Conservation (phyloP, 2,888 invertebrate genomes). For the Rotaria sp. region DNA sequence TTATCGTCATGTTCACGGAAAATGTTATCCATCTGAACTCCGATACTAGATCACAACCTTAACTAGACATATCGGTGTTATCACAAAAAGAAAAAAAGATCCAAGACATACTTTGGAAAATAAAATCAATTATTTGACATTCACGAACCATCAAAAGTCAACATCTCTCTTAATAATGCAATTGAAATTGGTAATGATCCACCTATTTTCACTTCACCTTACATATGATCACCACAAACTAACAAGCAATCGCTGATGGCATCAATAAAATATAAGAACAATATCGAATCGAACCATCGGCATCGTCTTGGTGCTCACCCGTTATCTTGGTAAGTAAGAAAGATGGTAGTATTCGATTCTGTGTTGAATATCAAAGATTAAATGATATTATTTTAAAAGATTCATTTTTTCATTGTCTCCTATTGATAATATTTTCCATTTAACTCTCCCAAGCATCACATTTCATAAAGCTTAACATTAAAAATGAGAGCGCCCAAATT, state of each 20-base stretch:
- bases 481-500: too few relatives aligned
- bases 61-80: background rate
- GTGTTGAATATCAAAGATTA: too few relatives aligned
- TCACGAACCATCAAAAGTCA: background rate
- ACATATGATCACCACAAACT: background rate
- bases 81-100: background rate
- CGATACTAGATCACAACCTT: too few relatives aligned
- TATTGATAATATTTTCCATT: too few relatives aligned
- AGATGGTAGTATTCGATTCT: too few relatives aligned
- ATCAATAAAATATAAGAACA: conserved; percentile 35
- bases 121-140: background rate
- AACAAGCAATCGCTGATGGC: conserved; percentile 30
- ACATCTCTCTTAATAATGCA: background rate
- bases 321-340: too few relatives aligned
- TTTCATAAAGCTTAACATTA: too few relatives aligned
- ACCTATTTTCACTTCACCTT: background rate
- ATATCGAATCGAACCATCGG: conserved; percentile 34
- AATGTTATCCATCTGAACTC: too few relatives aligned
- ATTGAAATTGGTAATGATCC: background rate
- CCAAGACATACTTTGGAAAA: background rate
- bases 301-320: background rate
- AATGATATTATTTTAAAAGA: too few relatives aligned
- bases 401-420: too few relatives aligned
- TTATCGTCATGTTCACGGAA: background rate
- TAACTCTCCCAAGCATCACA: too few relatives aligned